A percentile compares a stretch with the other conserved stretches of the same genome.
phyloP scores from a whole-genome alignment of 2,797 vertebrate genomes.

The Strix occidentalis region DNA sequence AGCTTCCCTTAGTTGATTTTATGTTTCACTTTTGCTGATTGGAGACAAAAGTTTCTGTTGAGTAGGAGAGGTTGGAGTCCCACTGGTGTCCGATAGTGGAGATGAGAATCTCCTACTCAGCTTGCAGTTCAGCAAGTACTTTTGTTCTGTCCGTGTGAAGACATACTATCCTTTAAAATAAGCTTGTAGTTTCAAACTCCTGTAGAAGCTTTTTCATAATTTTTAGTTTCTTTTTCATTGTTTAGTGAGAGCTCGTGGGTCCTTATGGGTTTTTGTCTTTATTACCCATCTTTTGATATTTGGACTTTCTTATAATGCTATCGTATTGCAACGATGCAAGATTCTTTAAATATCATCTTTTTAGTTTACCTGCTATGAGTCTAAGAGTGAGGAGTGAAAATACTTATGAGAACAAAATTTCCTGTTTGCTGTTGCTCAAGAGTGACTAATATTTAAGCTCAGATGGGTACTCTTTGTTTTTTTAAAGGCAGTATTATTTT shows the following conservation, averaged over 20 bases:
- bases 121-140: background rate
- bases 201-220: background rate
- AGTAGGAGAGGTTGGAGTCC: background rate
- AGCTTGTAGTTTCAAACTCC: background rate
- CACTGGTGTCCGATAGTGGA: background rate
- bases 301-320: background rate
- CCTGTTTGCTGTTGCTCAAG: background rate
- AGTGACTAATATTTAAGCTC: background rate
- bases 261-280: background rate
- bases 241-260: background rate
- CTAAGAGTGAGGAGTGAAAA: background rate
- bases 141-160: background rate
- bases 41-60: background rate
- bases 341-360: background rate
- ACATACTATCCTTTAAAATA: background rate
- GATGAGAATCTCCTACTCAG: background rate
- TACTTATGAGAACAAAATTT: background rate
- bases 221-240: background rate
- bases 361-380: background rate
- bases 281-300: background rate
- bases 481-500: background rate
- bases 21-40: background rate
- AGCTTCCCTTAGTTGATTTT: background rate
- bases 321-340: background rate
- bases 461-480: background rate